Evolutionary conservation across 2,797 vertebrate species (phyloP).

Genomic region (Tokudaia tokunoshimensis): DNA sequence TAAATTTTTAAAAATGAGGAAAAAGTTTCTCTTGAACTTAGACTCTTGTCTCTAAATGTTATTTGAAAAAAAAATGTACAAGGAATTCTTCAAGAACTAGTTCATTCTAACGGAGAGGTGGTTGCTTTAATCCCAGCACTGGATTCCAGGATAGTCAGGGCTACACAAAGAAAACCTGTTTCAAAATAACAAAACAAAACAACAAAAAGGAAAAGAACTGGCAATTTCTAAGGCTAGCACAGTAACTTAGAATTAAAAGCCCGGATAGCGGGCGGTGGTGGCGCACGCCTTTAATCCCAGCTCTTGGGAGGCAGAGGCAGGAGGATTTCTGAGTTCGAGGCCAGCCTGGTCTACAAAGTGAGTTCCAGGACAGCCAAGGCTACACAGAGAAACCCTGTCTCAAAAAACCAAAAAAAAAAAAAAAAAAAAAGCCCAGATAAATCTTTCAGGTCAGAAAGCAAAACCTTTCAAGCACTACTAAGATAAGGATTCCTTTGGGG

Average conservation of each 20-base stretch:
- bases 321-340: too few species aligned
- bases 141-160: too few species aligned
- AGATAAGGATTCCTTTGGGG: neutral
- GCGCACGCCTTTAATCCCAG: too few species aligned
- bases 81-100: neutral
- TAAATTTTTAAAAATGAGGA: neutral
- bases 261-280: too few species aligned
- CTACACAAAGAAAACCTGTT: too few species aligned
- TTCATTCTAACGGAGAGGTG: neutral
- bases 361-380: too few species aligned
- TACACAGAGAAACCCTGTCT: too few species aligned
- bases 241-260: neutral
- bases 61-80: constrained; percentile 30
- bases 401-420: constrained; percentile 37
- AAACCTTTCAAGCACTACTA: neutral
- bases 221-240: constrained; percentile 16
- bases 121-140: too few species aligned
- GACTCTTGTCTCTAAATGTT: neutral
- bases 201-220: neutral
- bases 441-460: neutral
- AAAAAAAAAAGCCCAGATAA: neutral
- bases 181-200: too few species aligned
- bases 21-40: neutral
- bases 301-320: too few species aligned
- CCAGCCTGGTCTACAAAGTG: too few species aligned